phyloP scores from a whole-genome alignment of 2,888 invertebrate genomes.

The Drosophila pseudotakahashii region DNA sequence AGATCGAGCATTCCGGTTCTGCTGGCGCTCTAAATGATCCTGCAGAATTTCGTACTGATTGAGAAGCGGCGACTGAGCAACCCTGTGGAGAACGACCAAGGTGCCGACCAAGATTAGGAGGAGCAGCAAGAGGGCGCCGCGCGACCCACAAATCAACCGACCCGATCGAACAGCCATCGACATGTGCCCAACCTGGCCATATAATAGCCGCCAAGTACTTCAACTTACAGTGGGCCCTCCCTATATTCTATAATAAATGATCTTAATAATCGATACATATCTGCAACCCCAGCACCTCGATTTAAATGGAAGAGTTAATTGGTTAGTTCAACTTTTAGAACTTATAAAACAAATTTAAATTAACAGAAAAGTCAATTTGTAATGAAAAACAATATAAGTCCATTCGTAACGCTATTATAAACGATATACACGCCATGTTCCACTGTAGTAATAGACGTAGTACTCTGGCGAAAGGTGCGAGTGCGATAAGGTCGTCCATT shows the following conservation, averaged over 20 bases:
- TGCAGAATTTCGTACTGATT: conserved; percentile 78
- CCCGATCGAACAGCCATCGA: conserved; percentile 41
- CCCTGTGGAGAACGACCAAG: conserved; percentile 53
- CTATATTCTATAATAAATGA: neutral
- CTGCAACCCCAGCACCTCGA: too few relatives aligned
- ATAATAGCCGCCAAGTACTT: conserved; percentile 13
- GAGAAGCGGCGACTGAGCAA: conserved; percentile 68
- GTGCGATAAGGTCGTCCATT: conserved; percentile 44
- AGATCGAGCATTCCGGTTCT: neutral
- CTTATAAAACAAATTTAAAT: too few relatives aligned
- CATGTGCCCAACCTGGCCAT: conserved; percentile 41
- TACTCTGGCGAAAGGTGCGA: conserved; percentile 17
- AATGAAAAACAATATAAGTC: too few relatives aligned
- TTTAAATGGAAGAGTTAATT: too few relatives aligned
- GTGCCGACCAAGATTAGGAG: conserved; percentile 85
- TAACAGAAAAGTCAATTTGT: too few relatives aligned
- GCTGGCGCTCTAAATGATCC: conserved; percentile 46
- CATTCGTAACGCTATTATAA: too few relatives aligned
- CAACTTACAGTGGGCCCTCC: conserved; percentile 8
- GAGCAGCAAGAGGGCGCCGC: conserved; percentile 37
- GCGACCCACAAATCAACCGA: conserved; percentile 24
- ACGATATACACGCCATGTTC: neutral
- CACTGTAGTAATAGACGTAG: conserved; percentile 15
- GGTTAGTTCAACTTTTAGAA: too few relatives aligned
- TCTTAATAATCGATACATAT: neutral